Evolutionary conservation across 2,888 invertebrate species (phyloP).

Genomic region (Erannis defoliaria): DNA sequence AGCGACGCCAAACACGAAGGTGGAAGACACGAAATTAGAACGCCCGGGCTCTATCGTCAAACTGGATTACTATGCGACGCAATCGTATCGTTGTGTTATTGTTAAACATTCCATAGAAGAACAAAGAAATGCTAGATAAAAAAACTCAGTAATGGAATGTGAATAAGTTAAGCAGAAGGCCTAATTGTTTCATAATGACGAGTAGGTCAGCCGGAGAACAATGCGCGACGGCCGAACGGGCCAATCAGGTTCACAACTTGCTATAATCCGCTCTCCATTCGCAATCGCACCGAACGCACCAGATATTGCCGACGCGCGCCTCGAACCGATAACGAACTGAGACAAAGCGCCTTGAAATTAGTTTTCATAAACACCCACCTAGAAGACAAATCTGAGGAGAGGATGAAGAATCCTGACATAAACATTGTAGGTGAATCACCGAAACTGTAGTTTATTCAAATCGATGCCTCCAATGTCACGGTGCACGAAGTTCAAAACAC

Average conservation of each 20-base stretch:
- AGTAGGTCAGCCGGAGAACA: slow-evolving; percentile 75
- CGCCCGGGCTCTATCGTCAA: slow-evolving; percentile 43
- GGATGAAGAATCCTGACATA: slow-evolving; percentile 82
- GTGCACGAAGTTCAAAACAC: slow-evolving; percentile 75
- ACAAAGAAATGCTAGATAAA: slow-evolving; percentile 28
- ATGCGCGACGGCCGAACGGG: slow-evolving; percentile 74
- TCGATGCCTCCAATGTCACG: slow-evolving; percentile 70
- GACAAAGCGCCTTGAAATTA: slow-evolving; percentile 60
- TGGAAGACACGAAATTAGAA: slow-evolving; percentile 52
- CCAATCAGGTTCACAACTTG: slow-evolving; percentile 76
- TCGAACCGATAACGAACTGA: slow-evolving; percentile 51
- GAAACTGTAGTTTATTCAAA: slow-evolving; percentile 61
- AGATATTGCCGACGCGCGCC: slow-evolving; percentile 51
- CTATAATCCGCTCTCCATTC: slow-evolving; percentile 67
- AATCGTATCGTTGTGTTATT: slow-evolving; percentile 8
- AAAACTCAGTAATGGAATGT: slow-evolving; percentile 49
- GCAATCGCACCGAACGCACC: slow-evolving; percentile 59
- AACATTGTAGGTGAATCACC: slow-evolving; percentile 67
- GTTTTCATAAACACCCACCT: slow-evolving; percentile 73
- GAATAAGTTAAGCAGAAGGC: slow-evolving; percentile 60
- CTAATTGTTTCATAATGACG: slow-evolving; percentile 69
- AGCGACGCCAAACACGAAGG: slow-evolving; percentile 51
- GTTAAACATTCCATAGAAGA: slow-evolving; percentile 20
- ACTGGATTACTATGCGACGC: slow-evolving; percentile 24
- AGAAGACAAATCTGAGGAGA: slow-evolving; percentile 77